These are phyloP conservation scores for Solenodon paradoxus DNA, from an alignment of 2,113 vertebrate species.

Conservation along the genomic window DNA sequence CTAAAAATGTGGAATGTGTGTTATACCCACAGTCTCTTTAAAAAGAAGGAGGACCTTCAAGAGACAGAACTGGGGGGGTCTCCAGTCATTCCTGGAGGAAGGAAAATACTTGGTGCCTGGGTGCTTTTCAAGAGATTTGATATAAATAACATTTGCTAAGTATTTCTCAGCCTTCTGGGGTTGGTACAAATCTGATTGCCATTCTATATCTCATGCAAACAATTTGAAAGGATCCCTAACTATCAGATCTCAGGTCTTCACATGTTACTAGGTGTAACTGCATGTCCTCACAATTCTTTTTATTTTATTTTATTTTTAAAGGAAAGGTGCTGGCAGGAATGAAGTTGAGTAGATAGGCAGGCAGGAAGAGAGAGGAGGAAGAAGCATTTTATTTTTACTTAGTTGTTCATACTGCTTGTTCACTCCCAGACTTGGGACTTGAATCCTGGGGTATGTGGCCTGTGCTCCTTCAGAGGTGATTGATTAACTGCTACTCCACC, in stretches of 20 bases:
- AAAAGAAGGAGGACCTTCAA: background rate
- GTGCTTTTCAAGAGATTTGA: background rate
- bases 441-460: too few species aligned
- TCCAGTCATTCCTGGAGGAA: background rate
- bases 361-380: too few species aligned
- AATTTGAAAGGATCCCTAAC: background rate
- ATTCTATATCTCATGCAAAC: background rate
- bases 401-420: too few species aligned
- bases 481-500: too few species aligned
- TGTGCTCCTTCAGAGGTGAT: too few species aligned
- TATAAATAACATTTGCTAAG: background rate
- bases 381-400: too few species aligned
- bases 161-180: background rate
- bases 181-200: background rate
- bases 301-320: too few species aligned
- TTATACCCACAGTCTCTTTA: background rate
- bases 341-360: too few species aligned
- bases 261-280: background rate
- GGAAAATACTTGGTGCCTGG: background rate
- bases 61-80: background rate
- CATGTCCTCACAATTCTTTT: background rate
- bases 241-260: background rate
- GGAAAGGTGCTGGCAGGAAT: too few species aligned
- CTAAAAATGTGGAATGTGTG: background rate
- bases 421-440: too few species aligned